Evolutionary conservation across 64 coral and sea anemone species (phyloP), one percentile per base, ranked within the genome.

Genomic region (Dendrophyllia cribrosa): DNA sequence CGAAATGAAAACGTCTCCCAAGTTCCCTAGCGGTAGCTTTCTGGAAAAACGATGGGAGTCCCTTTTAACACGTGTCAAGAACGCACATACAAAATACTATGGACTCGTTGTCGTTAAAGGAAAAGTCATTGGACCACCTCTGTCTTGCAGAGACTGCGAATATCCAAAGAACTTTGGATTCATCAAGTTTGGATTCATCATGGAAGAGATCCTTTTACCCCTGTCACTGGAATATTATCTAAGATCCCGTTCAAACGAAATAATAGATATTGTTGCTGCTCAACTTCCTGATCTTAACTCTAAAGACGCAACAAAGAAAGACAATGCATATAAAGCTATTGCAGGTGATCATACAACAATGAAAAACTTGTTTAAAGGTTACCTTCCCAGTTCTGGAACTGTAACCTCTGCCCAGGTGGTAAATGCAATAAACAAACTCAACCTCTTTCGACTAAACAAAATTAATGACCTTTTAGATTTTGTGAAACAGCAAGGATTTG

Each of bases 151-250:
- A 21, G 16, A 82, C 15, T 80, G 66, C 2, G 47, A 51, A 58
- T 8, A 44, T 21, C 51, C 23, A 3, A 9, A 46, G 13, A 87
- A 60, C 9, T 92, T 96, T 92, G 72, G 73, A 34, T 34, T 34
- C n/a, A n/a, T n/a, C n/a, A 34, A 34, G 34, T 34, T 34, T 34
- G 34, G 2, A 47, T 44, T 53, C 23, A 52, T 96, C 25, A 79
- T 96, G 24, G 50, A 69, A 25, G 88, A 67, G 70, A 69, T 92
- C 63, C 76, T 95, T 25, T 45, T 95, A 8, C 94, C 89, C 23
- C 24, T 95, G 20, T n/a, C 73, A 9, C 48, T 95, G 44, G 94
- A 95, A 75, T 86, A 92, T 78, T 53, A 86, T 55, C 59, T 95
- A n/a, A 87, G 83, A 55, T 72, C 85, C 5, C 85, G 94, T 43